A percentile compares a stretch with the other conserved stretches of the same genome.
These are phyloP conservation scores for Rhyzopertha dominica DNA, from an alignment of 1,140 invertebrate species.

Conservation along the genomic window DNA sequence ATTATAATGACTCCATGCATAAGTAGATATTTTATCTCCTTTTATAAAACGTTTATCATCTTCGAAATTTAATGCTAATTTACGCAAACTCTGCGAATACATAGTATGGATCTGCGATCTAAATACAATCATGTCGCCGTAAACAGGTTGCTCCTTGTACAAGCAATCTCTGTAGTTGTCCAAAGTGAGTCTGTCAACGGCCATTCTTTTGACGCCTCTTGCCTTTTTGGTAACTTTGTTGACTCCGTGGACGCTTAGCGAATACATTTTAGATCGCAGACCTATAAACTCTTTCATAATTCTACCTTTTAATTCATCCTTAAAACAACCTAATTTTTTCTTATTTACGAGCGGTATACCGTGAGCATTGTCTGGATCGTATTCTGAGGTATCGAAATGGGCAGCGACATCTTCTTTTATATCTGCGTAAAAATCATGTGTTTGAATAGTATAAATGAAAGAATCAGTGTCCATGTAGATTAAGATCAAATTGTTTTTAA, in stretches of 20 bases:
- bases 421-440: too few relatives aligned
- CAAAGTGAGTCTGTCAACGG: slow-evolving; percentile 11
- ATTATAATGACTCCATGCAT: slow-evolving; percentile 5
- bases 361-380: slow-evolving; percentile 4
- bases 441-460: too few relatives aligned
- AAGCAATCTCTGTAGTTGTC: slow-evolving; percentile 16
- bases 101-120: slow-evolving; percentile 6
- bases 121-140: slow-evolving; percentile 4
- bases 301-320: slow-evolving; percentile 20
- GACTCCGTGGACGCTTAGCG: not conserved
- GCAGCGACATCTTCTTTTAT: too few relatives aligned
- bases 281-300: slow-evolving; percentile 23
- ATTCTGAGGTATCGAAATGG: too few relatives aligned
- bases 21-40: slow-evolving; percentile 12
- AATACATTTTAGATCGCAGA: slow-evolving; percentile 19
- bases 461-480: too few relatives aligned
- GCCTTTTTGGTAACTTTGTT: slow-evolving; percentile 13
- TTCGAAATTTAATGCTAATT: slow-evolving; percentile 10
- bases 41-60: slow-evolving; percentile 13
- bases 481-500: too few relatives aligned
- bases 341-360: too few relatives aligned
- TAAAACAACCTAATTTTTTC: slow-evolving; percentile 17
- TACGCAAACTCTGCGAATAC: slow-evolving; percentile 7
- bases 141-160: slow-evolving; percentile 9
- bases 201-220: slow-evolving; percentile 17